Evolutionary conservation across 1,140 invertebrate species (phyloP).

Genomic region (Thaumetopoea pityocampa): DNA sequence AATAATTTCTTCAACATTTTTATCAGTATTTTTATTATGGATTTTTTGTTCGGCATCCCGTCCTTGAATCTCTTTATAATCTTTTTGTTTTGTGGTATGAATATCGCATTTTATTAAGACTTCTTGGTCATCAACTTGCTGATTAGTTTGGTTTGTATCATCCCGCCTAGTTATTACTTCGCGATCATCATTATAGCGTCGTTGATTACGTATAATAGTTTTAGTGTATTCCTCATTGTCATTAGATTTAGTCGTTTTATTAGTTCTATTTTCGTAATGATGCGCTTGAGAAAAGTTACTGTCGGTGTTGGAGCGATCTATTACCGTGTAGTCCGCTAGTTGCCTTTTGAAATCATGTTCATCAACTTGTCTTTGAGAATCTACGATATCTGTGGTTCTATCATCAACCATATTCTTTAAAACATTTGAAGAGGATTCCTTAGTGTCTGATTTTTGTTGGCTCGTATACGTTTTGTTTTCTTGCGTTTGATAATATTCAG

Average conservation of each 20-base stretch:
- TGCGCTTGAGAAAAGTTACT: constrained; percentile 13
- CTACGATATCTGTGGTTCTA: constrained; percentile 42
- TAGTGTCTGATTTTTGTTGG: constrained; percentile 35
- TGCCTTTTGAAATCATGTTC: constrained; percentile 51
- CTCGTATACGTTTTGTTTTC: constrained; percentile 45
- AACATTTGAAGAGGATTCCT: constrained; percentile 40
- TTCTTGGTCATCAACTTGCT: background rate
- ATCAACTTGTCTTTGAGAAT: constrained; percentile 52
- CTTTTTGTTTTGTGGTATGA: background rate
- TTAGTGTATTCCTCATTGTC: constrained; percentile 8
- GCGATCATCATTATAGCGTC: constrained; percentile 1
- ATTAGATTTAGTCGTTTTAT: constrained; percentile 5
- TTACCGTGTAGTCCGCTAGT: constrained; percentile 20
- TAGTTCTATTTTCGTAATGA: constrained; percentile 9
- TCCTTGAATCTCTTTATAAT: background rate
- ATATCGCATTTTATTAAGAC: background rate
- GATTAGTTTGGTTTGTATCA: too few species aligned
- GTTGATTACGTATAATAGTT: background rate
- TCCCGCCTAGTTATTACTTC: too few species aligned
- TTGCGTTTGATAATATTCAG: constrained; percentile 45
- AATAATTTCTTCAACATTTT: constrained; percentile 39
- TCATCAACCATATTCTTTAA: constrained; percentile 34
- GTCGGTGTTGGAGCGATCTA: too few species aligned
- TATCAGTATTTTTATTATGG: constrained; percentile 38
- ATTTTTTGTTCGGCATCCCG: constrained; percentile 1